Conservation (phyloP, 1,140 invertebrate species). For the Planococcus citri region DNA sequence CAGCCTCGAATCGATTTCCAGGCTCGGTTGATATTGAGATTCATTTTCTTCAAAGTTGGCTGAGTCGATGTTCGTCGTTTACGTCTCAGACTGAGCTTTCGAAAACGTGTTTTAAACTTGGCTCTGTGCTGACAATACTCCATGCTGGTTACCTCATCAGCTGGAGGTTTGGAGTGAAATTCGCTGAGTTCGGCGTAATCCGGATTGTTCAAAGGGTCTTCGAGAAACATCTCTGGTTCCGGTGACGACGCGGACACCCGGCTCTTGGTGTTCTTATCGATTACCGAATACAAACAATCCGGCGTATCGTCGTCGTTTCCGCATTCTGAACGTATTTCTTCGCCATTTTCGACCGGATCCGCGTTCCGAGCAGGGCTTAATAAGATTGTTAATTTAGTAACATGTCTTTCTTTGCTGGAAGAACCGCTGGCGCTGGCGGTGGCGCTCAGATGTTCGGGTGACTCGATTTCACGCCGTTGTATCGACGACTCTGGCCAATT, state of each 20-base stretch:
- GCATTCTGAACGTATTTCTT: not conserved
- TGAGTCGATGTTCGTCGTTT: not conserved
- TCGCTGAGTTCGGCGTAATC: constrained; percentile 5
- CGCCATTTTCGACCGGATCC: not conserved
- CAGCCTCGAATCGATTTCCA: not conserved
- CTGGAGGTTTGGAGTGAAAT: not conserved
- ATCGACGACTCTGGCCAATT: not conserved
- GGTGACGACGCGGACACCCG: not conserved
- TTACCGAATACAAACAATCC: not conserved
- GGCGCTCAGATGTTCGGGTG: not conserved
- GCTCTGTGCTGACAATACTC: not conserved
- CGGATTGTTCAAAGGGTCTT: not conserved
- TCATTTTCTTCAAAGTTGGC: not conserved
- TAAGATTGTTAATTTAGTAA: not conserved
- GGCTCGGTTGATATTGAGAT: not conserved
- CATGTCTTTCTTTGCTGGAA: constrained; percentile 4
- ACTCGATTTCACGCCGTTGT: not conserved
- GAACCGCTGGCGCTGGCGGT: not conserved
- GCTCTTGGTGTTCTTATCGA: not conserved
- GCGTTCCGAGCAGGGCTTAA: not conserved
- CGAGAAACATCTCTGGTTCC: not conserved
- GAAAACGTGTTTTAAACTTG: constrained; percentile 1
- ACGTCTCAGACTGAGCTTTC: not conserved
- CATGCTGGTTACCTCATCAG: not conserved
- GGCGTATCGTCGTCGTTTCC: not conserved